These are phyloP conservation scores for Ophion costatus DNA, from an alignment of 2,888 invertebrate species.

Conservation along the genomic window DNA sequence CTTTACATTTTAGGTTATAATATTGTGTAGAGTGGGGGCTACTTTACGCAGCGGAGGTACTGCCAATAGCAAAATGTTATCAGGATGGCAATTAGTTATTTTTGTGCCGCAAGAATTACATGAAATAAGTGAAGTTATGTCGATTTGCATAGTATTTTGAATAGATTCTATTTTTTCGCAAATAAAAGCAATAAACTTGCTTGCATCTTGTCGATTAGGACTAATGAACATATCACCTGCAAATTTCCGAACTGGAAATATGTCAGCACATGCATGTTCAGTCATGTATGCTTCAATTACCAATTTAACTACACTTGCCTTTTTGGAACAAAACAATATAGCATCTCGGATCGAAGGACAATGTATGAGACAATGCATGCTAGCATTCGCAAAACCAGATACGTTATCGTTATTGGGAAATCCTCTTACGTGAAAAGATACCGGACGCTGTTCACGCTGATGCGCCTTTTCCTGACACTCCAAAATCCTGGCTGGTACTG, in stretches of 20 bases:
- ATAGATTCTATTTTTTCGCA: conserved; percentile 6
- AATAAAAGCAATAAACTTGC: conserved; percentile 28
- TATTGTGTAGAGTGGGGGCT: conserved; percentile 6
- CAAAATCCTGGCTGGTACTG: too few relatives aligned
- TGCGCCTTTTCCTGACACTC: too few relatives aligned
- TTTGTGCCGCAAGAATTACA: neutral
- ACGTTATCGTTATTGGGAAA: conserved; percentile 42
- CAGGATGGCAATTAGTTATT: neutral
- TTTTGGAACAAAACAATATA: neutral
- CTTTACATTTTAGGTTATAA: conserved; percentile 19
- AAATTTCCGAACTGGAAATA: neutral
- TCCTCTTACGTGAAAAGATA: conserved; percentile 29
- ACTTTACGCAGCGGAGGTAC: too few relatives aligned
- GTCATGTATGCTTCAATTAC: conserved; percentile 6
- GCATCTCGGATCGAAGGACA: conserved; percentile 28
- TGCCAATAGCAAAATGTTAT: neutral
- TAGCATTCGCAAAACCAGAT: conserved; percentile 50
- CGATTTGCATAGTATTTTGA: neutral
- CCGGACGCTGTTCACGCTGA: neutral
- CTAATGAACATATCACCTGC: conserved; percentile 35
- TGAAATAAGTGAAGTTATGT: neutral
- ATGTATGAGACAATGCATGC: conserved; percentile 47
- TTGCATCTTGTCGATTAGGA: conserved; percentile 40
- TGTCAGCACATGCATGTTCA: neutral
- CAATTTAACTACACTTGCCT: neutral